These are phyloP conservation scores for Standfussiana lucernea DNA, from an alignment of 2,888 invertebrate species.

Conservation along the genomic window DNA sequence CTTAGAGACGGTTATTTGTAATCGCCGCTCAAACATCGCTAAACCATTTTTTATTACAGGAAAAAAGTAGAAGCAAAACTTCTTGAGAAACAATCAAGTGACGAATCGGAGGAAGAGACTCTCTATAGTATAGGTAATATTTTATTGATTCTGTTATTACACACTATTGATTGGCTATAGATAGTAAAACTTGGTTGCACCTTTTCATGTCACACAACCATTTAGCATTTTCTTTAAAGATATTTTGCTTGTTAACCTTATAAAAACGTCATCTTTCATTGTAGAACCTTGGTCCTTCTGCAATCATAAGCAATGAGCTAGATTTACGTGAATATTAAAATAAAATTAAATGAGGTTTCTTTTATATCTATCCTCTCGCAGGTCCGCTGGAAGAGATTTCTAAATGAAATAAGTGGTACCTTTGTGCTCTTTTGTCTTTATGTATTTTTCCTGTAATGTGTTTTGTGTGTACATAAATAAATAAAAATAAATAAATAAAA, in stretches of 20 bases:
- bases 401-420: too few relatives aligned
- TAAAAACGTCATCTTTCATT: neutral
- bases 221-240: neutral
- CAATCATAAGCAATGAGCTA: neutral
- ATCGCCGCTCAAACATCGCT: neutral
- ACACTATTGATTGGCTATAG: neutral
- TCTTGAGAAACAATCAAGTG: slow-evolving; percentile 88
- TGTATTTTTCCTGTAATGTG: too few relatives aligned
- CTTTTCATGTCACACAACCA: slow-evolving; percentile 1
- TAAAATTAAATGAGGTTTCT: too few relatives aligned
- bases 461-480: too few relatives aligned
- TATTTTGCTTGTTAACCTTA: neutral
- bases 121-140: slow-evolving; percentile 85
- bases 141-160: neutral
- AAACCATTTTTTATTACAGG: slow-evolving; percentile 74
- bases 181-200: neutral
- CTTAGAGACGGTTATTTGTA: neutral
- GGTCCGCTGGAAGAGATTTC: too few relatives aligned
- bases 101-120: slow-evolving; percentile 89
- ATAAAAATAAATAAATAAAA: too few relatives aligned
- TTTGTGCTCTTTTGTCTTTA: too few relatives aligned
- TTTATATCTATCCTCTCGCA: too few relatives aligned
- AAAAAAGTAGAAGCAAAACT: slow-evolving; percentile 90
- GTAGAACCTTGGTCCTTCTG: neutral
- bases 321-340: neutral